These are phyloP conservation scores for Euleptes europaea DNA, from an alignment of 2,113 vertebrate species.

Conservation along the genomic window DNA sequence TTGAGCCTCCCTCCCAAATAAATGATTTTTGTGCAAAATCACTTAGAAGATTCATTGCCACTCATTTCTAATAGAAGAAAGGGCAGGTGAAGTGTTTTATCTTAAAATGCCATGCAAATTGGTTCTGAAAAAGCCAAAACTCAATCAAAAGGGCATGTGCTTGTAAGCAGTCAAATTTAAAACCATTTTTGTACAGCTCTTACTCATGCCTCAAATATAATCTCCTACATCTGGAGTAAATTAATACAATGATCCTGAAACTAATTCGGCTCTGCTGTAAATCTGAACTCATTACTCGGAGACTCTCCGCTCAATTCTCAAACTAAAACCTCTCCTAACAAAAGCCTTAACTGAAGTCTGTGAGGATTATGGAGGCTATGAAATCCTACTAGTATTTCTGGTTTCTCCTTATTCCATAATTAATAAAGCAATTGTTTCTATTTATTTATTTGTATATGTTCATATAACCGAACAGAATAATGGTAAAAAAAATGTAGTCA, in stretches of 20 bases:
- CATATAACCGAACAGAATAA: not conserved
- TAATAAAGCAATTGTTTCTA: not conserved
- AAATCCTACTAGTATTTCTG: not conserved
- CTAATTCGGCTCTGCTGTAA: not conserved
- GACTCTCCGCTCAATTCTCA: not conserved
- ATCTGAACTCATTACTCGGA: slow-evolving; percentile 3
- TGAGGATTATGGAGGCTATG: not conserved
- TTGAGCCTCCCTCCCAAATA: not conserved
- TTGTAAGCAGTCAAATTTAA: not conserved
- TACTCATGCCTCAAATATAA: not conserved
- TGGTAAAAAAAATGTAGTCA: not conserved
- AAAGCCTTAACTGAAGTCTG: not conserved
- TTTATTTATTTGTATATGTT: not conserved
- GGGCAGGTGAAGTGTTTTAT: not conserved
- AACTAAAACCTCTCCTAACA: not conserved
- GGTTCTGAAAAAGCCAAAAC: not conserved
- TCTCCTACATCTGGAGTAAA: not conserved
- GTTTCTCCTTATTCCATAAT: not conserved
- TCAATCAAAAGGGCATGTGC: not conserved
- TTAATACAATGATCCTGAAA: slow-evolving; percentile 5
- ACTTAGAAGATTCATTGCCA: not conserved
- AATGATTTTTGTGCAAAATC: not conserved
- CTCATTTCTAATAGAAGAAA: not conserved
- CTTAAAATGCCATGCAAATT: not conserved
- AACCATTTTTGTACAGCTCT: not conserved